Evolutionary conservation across 2,797 vertebrate species (phyloP), one percentile per base, ranked within the genome.

Genomic region (Danionella dracula): DNA sequence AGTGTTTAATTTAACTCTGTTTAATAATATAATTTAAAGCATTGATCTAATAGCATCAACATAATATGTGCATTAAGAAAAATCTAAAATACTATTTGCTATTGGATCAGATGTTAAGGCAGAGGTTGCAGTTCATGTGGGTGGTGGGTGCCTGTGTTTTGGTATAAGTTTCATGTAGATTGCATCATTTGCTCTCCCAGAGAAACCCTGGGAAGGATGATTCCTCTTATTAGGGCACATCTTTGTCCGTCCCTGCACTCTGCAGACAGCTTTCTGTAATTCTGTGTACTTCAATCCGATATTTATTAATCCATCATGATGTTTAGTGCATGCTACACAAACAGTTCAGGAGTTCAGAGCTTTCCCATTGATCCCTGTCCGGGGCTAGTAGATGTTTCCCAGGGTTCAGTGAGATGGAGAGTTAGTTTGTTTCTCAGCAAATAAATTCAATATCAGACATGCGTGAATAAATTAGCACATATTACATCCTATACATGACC

Each of bases 121-220:
- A n/a, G n/a, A n/a, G n/a, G n/a, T n/a, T n/a, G n/a, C n/a, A n/a
- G n/a, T n/a, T n/a, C n/a, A n/a, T n/a, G n/a, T n/a, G n/a, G n/a
- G n/a, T n/a, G n/a, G n/a, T n/a, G n/a, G n/a, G n/a, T n/a, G n/a
- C n/a, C n/a, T n/a, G n/a, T n/a, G 53, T 54, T 54, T 6, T 37
- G 29, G 49, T 56, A 46, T 35, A 37, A 45, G 69, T 75, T 76
- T 76, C 62, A 19, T 66, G 45, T 37, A 32, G 65, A 70, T 76
- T 76, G 74, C 74, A 72, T 76, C 74, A 72, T 70, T 72, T 58
- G 20, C 40, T 4, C 51, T 60, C 40, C 48, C 66, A 66, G 45
- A 61, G 62, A 57, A 65, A 59, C 40, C 37, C 16, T 50, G 27
- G 27, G 44, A 57, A 51, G 16, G 34, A 64, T 59, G 53, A 55